Conservation (phyloP, 2,888 invertebrate genomes). For the Oscheius sp. region DNA sequence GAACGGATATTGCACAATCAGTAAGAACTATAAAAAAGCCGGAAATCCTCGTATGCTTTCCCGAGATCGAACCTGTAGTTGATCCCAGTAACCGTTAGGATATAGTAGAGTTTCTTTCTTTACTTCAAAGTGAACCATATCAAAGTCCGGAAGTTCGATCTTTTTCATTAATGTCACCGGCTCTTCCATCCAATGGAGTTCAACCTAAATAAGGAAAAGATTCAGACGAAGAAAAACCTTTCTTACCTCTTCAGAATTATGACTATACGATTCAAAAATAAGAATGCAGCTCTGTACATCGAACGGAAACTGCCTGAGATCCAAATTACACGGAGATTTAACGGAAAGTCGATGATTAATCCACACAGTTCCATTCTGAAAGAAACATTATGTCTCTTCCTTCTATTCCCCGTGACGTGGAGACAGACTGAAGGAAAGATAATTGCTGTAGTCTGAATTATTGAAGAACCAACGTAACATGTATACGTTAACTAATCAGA, state of each 20-base stretch:
- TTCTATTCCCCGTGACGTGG: background rate
- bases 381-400: constrained; percentile 30
- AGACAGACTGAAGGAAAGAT: constrained; percentile 6
- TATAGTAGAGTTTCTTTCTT: constrained; percentile 58
- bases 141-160: constrained; percentile 70
- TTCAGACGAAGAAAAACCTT: background rate
- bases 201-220: constrained; percentile 33
- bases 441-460: constrained; percentile 20
- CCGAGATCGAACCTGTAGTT: constrained; percentile 44
- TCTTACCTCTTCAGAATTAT: constrained; percentile 69
- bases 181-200: constrained; percentile 69
- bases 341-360: constrained; percentile 69
- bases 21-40: too few species aligned
- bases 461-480: constrained; percentile 2
- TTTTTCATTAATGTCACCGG: constrained; percentile 69
- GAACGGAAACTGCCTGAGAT: constrained; percentile 68
- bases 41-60: background rate
- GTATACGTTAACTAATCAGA: constrained; percentile 27
- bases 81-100: constrained; percentile 66
- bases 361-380: constrained; percentile 70
- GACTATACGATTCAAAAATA: constrained; percentile 69
- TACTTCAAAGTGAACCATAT: constrained; percentile 65
- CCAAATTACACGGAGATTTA: constrained; percentile 68
- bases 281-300: constrained; percentile 62
- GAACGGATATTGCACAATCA: constrained; percentile 22